Evolutionary conservation across 2,888 invertebrate genomes (phyloP).

Genomic region (Cheilosia impressa): DNA sequence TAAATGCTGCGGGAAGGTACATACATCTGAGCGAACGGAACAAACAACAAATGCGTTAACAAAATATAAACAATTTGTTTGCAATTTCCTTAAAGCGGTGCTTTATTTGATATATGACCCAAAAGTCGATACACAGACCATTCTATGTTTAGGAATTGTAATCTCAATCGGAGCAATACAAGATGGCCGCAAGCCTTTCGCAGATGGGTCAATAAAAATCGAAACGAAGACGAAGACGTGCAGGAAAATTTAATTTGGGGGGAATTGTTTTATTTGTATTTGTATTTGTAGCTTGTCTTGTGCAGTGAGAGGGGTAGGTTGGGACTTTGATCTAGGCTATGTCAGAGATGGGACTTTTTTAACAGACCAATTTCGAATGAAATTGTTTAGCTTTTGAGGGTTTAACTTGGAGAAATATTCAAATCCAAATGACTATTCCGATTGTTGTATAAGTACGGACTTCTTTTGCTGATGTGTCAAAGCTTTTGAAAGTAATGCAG

Average conservation of each 20-base stretch:
- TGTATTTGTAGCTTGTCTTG: background rate
- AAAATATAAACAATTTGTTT: conserved; percentile 67
- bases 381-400: background rate
- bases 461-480: too few relatives aligned
- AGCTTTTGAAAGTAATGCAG: too few relatives aligned
- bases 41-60: conserved; percentile 51
- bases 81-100: conserved; percentile 64
- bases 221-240: conserved; percentile 27
- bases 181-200: conserved; percentile 24
- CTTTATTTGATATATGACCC: conserved; percentile 51
- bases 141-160: background rate
- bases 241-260: conserved; percentile 6
- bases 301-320: background rate
- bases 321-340: background rate
- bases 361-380: too few relatives aligned
- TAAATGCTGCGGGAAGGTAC: background rate
- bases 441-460: too few relatives aligned
- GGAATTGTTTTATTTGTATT: background rate
- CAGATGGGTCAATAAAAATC: conserved; percentile 52
- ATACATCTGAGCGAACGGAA: background rate
- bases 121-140: conserved; percentile 4
- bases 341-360: too few relatives aligned
- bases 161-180: conserved; percentile 17
- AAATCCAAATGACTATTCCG: too few relatives aligned
- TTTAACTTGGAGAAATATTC: too few relatives aligned